Percentiles rank a stretch among this genome's conserved stretches.
Conservation (phyloP, 2,797 vertebrate genomes). For the Zonotrichia albicollis region DNA sequence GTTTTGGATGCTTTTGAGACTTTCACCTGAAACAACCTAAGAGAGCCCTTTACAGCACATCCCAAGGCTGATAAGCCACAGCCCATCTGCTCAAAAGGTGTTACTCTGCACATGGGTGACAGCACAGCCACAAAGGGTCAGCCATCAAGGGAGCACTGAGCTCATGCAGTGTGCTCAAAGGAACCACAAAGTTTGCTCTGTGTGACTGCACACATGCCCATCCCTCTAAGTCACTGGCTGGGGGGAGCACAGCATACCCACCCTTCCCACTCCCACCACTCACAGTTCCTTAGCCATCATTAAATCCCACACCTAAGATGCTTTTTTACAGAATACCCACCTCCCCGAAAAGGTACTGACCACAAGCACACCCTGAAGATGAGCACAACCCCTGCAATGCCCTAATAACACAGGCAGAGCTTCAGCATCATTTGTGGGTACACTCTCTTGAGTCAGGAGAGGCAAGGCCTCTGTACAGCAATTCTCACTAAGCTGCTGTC, state of each 20-base stretch:
- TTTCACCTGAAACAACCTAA: background rate
- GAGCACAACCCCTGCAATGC: background rate
- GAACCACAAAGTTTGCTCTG: background rate
- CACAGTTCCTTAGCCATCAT: background rate
- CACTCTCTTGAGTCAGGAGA: background rate
- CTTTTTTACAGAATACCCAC: background rate
- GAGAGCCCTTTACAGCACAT: background rate
- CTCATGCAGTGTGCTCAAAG: background rate
- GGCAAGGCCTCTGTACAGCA: background rate
- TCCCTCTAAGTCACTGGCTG: background rate
- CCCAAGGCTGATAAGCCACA: background rate
- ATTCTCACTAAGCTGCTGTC: background rate
- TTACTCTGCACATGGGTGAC: background rate
- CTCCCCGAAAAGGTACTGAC: background rate
- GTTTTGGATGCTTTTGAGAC: background rate
- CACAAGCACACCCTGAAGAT: background rate
- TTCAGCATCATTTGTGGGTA: fast-evolving
- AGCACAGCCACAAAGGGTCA: background rate
- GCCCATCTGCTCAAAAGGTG: background rate
- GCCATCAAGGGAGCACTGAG: background rate
- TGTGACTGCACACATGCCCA: background rate
- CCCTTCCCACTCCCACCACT: background rate
- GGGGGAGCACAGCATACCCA: background rate
- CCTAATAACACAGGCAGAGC: background rate
- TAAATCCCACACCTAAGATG: background rate